Evolutionary conservation across 1,140 invertebrate species (phyloP), one percentile per base, ranked within the genome.

Genomic region (Drosophila sp.): DNA sequence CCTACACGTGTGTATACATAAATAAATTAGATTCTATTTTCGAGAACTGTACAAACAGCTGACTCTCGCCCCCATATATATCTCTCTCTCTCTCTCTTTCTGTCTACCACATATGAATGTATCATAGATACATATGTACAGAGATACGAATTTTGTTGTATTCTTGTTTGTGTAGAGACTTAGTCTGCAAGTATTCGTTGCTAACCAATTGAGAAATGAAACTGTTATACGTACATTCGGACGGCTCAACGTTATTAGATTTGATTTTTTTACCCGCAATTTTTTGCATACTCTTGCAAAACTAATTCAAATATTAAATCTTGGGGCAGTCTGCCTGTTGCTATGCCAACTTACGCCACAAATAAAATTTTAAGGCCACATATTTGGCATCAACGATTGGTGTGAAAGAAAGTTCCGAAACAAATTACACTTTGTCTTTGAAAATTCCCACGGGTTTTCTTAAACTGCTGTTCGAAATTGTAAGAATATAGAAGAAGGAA

Each of bases 231-330:
- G 17, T 17, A 17, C 44, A 25, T 10, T 50, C 8, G 4, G 3
- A 27, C 44, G 44, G 7, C 44, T 27, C 1, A 27, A 23, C 7
- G 7, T 27, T 50, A 50, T 50, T 50, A 27, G 23, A 10, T 23
- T 50, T 50, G 23, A 3, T 50, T 25, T 23, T 25, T 50, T 10
- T 50, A 6, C 44, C 17, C 17, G 6, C 44, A 50, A 50, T 50
- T 27, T 27, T 50, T 38, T 38, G 35, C 35, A 38, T 38, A 38
- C 8, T 38, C 35, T 38, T 50, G 44, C 44, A 50, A 50, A 50
- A 27, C 7, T 5, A 27, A 47, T 50, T 50, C 23, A 27, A 27
- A 27, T 10, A 50, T 10, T 50, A 1, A 27, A 27, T 10, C 7
- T 8, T 3, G 23, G 8, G 7, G 7, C 23, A 10, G 4, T 25